Percentiles rank a stretch among this genome's conserved stretches.
These are phyloP conservation scores for Psettodes erumei DNA, from an alignment of 2,113 vertebrate genomes.

Conservation along the genomic window DNA sequence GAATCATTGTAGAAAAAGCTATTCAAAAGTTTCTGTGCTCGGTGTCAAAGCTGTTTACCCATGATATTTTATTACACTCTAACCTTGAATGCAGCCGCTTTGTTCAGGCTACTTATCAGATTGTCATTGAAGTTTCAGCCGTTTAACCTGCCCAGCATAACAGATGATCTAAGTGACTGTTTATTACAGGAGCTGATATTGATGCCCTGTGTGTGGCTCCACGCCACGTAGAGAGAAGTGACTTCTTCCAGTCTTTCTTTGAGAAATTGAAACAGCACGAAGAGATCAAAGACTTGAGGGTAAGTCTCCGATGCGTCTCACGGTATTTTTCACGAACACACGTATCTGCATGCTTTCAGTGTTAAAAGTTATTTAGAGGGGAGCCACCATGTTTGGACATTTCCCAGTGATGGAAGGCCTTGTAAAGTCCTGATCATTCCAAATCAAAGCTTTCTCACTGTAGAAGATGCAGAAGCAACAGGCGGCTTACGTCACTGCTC, in stretches of 20 bases:
- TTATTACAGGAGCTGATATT: conserved; percentile 93
- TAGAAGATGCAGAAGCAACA: not conserved
- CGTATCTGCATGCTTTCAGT: not conserved
- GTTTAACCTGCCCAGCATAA: not conserved
- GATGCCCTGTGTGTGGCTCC: conserved; percentile 97
- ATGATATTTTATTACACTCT: not conserved
- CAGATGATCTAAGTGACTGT: conserved; percentile 1
- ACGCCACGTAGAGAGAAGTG: conserved; percentile 92
- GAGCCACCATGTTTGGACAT: not conserved
- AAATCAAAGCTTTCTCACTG: not conserved
- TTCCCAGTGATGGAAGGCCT: not conserved
- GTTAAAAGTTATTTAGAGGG: not conserved
- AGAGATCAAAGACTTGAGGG: conserved; percentile 93
- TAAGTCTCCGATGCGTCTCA: conserved; percentile 67
- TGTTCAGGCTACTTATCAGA: not conserved
- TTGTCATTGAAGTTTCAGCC: not conserved
- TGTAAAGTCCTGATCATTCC: not conserved
- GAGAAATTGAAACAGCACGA: conserved; percentile 94
- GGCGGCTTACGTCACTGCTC: not conserved
- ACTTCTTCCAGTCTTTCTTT: conserved; percentile 98
- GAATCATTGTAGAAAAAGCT: not conserved
- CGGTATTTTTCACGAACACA: not conserved
- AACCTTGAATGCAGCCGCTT: not conserved
- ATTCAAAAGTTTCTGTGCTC: not conserved
- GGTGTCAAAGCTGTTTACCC: not conserved